phyloP scores from a whole-genome alignment of 64 coral and sea anemone species.

The Actinia equina region DNA sequence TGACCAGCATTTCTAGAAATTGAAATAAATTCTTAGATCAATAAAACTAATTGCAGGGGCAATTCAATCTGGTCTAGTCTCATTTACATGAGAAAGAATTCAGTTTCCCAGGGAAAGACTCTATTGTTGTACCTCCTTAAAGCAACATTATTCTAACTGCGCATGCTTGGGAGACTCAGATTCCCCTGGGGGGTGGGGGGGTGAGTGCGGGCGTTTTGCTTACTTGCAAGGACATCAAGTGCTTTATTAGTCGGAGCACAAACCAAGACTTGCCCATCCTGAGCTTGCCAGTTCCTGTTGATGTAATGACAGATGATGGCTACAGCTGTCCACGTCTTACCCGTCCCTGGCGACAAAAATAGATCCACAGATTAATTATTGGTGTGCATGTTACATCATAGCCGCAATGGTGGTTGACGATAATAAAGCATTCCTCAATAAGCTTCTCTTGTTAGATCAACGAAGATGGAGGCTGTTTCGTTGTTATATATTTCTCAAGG shows the following conservation, averaged over 20 bases:
- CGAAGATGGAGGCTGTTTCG: too few relatives aligned
- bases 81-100: too few relatives aligned
- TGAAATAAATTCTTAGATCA: neutral
- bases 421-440: too few relatives aligned
- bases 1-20: conserved; percentile 63
- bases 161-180: too few relatives aligned
- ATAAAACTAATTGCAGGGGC: neutral
- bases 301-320: conserved; percentile 75
- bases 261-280: conserved; percentile 58
- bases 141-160: too few relatives aligned
- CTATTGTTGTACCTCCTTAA: too few relatives aligned
- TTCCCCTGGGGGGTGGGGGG: neutral
- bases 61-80: too few relatives aligned
- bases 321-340: conserved; percentile 76
- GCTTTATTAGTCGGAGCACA: conserved; percentile 86
- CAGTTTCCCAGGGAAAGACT: too few relatives aligned
- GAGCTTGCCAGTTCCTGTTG: conserved; percentile 47
- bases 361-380: neutral
- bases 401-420: too few relatives aligned
- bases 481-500: too few relatives aligned
- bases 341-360: conserved; percentile 33
- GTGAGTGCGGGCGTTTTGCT: neutral
- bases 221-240: conserved; percentile 84
- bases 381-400: too few relatives aligned
- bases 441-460: too few relatives aligned